Base-by-base conservation (phyloP, 92 coral and sea anemone genomes). In the Epizoanthus rinbou region DNA sequence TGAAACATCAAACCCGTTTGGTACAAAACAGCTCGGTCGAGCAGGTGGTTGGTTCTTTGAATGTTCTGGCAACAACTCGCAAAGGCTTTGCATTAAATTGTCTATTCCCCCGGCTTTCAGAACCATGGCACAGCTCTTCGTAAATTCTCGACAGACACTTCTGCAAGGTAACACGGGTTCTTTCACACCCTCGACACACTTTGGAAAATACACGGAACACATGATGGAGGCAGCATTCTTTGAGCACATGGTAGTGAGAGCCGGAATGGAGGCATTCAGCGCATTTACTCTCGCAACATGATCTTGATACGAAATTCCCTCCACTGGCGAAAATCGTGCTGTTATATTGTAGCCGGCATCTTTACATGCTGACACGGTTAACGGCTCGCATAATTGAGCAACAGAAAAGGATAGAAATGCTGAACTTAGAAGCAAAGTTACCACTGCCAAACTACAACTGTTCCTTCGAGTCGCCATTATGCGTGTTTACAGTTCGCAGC, bases 131-230 rank as follows among this genome's bases (percentile, higher is more conserved):
- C 80, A 74, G 15, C 45, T 17, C n/a, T 45, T 6, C 13, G 80
- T 63, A 74, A 74, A 74, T 11, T 74, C 65, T 24, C 65, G 63
- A n/a, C 80, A 74, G 6, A 74, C 80, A 28, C 47, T 74, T 16
- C 80, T 64, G n/a, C 80, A 74, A 22, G 80, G 80, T 64, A 74
- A 74, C 56, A 74, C 45, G 23, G 80, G 80, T 3, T 56, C 64
- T 23, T 74, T 24, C 25, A 21, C 64, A 54, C 80, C 65, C 25
- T 74, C 80, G 11, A 74, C 47, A 54, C 80, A 74, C 7, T 23
- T 62, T 14, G 80, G 80, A 25, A 74, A 47, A 31, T 0, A 56
- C 18, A 56, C 21, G 23, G 80, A 74, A 57, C 80, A 74, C 37
- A 74, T 16, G 41, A 74, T 54, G 22, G 80, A 22, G 17, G 80